phyloP scores from a whole-genome alignment of 53 echinoderm and acorn worm species.

The Antedon mediterranea region DNA sequence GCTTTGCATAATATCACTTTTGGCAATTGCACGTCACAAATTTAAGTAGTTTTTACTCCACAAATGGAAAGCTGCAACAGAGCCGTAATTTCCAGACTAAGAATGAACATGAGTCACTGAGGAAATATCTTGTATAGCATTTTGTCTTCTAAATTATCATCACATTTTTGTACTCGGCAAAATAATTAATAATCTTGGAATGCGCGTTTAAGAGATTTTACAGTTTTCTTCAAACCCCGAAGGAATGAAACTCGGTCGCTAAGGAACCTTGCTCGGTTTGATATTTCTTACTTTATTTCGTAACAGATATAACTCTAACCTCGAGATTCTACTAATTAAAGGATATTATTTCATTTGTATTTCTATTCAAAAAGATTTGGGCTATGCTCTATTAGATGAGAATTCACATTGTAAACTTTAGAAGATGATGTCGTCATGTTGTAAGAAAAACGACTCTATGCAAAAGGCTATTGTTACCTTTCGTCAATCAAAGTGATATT shows the following conservation, averaged over 20 bases:
- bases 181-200: slow-evolving; percentile 1
- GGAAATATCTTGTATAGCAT: not conserved
- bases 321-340: too few relatives aligned
- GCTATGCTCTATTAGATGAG: too few relatives aligned
- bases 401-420: too few relatives aligned
- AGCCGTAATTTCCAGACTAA: not conserved
- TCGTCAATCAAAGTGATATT: too few relatives aligned
- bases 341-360: not conserved
- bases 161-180: not conserved
- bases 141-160: not conserved
- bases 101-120: not conserved
- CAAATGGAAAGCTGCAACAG: not conserved
- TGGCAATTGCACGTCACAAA: not conserved
- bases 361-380: too few relatives aligned
- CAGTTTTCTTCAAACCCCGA: not conserved
- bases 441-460: too few relatives aligned
- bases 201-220: not conserved
- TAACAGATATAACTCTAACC: not conserved
- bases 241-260: not conserved
- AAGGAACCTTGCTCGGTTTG: not conserved
- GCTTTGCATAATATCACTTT: too few relatives aligned
- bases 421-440: too few relatives aligned
- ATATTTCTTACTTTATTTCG: not conserved
- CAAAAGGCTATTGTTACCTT: too few relatives aligned
- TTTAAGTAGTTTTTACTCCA: not conserved